phyloP scores from a whole-genome alignment of 2,113 vertebrate species.

The Isurus oxyrinchus region DNA sequence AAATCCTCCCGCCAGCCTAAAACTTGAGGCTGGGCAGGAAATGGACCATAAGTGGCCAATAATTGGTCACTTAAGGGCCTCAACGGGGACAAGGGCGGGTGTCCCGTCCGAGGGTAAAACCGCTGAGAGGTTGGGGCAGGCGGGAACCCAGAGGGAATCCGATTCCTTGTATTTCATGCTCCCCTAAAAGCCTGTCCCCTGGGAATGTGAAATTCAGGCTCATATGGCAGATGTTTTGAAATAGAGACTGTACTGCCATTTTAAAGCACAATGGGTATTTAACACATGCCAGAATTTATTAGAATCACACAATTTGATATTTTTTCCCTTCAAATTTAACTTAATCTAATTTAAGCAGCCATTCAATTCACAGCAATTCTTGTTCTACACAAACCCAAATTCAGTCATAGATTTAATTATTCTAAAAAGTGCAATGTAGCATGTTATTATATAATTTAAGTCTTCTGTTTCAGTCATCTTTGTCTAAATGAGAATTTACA shows the following conservation, averaged over 20 bases:
- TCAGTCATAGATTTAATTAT: neutral
- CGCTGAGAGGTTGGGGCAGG: too few species aligned
- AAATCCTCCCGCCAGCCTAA: too few species aligned
- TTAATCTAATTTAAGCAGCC: neutral
- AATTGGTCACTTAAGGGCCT: too few species aligned
- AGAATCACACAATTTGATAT: neutral
- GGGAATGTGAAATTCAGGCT: too few species aligned
- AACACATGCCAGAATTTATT: neutral
- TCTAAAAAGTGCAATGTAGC: neutral
- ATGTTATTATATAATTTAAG: neutral
- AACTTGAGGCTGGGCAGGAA: too few species aligned
- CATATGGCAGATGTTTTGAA: neutral
- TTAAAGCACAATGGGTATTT: neutral
- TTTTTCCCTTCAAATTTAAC: constrained; percentile 13
- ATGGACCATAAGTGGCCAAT: too few species aligned
- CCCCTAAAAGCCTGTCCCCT: too few species aligned
- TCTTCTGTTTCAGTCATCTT: neutral
- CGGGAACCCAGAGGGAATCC: too few species aligned
- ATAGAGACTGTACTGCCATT: neutral
- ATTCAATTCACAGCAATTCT: neutral
- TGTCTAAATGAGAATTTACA: neutral
- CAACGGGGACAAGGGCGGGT: too few species aligned
- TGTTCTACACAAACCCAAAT: neutral
- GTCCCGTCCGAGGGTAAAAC: too few species aligned
- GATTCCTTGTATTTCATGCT: too few species aligned